A percentile compares a stretch with the other conserved stretches of the same genome.
These are phyloP conservation scores for Anguilla japonica DNA, from an alignment of 2,113 vertebrate genomes.

Conservation along the genomic window DNA sequence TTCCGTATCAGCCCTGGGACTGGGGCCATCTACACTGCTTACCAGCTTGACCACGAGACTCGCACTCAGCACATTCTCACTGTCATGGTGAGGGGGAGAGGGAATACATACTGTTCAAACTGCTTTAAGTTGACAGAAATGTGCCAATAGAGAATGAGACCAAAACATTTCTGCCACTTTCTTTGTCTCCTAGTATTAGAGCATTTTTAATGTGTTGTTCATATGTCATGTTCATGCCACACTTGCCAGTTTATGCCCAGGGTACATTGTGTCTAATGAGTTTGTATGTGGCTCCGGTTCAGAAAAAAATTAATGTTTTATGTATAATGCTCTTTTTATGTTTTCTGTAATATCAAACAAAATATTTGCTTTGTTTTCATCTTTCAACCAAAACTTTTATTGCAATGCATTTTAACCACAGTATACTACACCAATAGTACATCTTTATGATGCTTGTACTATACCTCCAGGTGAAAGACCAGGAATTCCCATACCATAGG, in stretches of 20 bases:
- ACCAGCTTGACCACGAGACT: constrained; percentile 87
- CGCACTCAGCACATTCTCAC: constrained; percentile 91
- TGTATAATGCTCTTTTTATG: background rate
- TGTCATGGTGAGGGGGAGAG: constrained; percentile 81
- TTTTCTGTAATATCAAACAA: background rate
- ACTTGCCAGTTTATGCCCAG: background rate
- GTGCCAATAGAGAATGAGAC: background rate
- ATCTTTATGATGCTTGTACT: background rate
- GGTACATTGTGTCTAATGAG: background rate
- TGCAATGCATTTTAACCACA: background rate
- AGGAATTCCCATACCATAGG: constrained; percentile 93
- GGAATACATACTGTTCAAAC: background rate
- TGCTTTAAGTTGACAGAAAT: constrained; percentile 5
- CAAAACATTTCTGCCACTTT: background rate
- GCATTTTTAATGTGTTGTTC: too few relatives aligned
- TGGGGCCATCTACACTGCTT: constrained; percentile 82
- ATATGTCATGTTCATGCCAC: too few relatives aligned
- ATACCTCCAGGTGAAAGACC: constrained; percentile 89
- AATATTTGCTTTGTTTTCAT: background rate
- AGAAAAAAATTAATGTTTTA: too few relatives aligned
- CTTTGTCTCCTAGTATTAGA: background rate
- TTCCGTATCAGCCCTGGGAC: constrained; percentile 88
- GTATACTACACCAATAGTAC: background rate
- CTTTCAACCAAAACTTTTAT: background rate
- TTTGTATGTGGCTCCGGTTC: background rate